Base-by-base conservation (phyloP, 2,797 vertebrate species). In the Rhinella marina region DNA sequence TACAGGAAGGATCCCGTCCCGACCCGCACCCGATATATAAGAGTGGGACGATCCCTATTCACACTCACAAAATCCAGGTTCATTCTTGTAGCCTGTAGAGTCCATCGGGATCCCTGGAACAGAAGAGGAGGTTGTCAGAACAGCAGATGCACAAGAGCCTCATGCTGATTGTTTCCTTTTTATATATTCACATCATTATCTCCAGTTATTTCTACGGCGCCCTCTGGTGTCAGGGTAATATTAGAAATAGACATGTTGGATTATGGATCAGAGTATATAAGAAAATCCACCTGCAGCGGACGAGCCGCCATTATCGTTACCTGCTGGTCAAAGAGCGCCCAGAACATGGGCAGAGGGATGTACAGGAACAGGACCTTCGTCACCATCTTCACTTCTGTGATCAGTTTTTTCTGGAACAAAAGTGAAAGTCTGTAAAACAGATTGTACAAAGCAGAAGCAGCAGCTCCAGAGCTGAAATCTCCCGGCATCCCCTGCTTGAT, bases 311-410 rank as follows among this genome's bases (percentile, higher is more conserved):
- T 1, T 3, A 25, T 3, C 50, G 7, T 82, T 94, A 99, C 98
- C 97, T 99, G 98, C 93, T 99, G 98, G 91, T 99, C 98, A 91
- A 98, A 97, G 89, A 99, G 96, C 90, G 98, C 98, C 98, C 98
- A 99, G 94, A 99, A 99, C 98, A 99, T 98, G 6, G 98, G 98
- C 87, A 99, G 92, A 0, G 98, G 98, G 87, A 99, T 96, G 91
- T 97, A 99, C 57, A 99, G 97, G 89, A 98, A 93, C 87, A 99
- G 92, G n/a, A 99, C 95, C 1, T 96, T 93, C 19, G 97, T 94
- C 88, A 99, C 95, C 95, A 98, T 98, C 92, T 99, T 99, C 84
- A 98, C 96, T 90, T 99, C 98, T 78, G 93, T 91, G 89, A 99
- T 97, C 87, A 98, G 95, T 29, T 94, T 93, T 90, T 95, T 97